phyloP scores from a whole-genome alignment of 2,888 invertebrate species.

The Chrysolina oricalcia region DNA sequence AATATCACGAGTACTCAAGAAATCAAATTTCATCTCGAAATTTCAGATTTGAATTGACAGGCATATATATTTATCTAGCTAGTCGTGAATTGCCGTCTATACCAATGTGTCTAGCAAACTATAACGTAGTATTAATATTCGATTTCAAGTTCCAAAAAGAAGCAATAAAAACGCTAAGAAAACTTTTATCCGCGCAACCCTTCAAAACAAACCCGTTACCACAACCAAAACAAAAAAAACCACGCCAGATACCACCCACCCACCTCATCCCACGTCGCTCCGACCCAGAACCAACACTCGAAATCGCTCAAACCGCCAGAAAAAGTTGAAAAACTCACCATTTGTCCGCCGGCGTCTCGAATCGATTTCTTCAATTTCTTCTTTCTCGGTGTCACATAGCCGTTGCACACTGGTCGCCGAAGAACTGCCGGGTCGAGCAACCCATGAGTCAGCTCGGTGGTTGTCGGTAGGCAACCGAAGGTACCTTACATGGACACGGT shows the following conservation, averaged over 20 bases:
- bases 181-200: not conserved
- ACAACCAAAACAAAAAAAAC: not conserved
- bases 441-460: conserved; percentile 64
- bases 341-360: conserved; percentile 38
- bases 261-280: conserved; percentile 13
- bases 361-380: conserved; percentile 35
- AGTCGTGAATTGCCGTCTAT: too few relatives aligned
- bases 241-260: not conserved
- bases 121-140: too few relatives aligned
- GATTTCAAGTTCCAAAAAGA: too few relatives aligned
- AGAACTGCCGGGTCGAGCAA: conserved; percentile 63
- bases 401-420: conserved; percentile 60
- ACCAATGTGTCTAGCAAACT: too few relatives aligned
- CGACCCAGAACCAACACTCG: conserved; percentile 13
- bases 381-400: conserved; percentile 50
- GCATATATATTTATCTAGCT: too few relatives aligned
- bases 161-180: too few relatives aligned
- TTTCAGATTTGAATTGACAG: too few relatives aligned
- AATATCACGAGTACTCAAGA: too few relatives aligned
- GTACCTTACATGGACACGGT: conserved; percentile 68
- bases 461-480: conserved; percentile 52
- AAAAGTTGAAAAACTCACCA: conserved; percentile 51
- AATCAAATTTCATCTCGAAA: too few relatives aligned
- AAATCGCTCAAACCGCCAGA: not conserved
- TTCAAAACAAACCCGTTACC: not conserved